Percentiles rank a stretch among this genome's conserved stretches.
phyloP scores from a whole-genome alignment of 2,113 vertebrate genomes.

The Herpailurus yagouaroundi region DNA sequence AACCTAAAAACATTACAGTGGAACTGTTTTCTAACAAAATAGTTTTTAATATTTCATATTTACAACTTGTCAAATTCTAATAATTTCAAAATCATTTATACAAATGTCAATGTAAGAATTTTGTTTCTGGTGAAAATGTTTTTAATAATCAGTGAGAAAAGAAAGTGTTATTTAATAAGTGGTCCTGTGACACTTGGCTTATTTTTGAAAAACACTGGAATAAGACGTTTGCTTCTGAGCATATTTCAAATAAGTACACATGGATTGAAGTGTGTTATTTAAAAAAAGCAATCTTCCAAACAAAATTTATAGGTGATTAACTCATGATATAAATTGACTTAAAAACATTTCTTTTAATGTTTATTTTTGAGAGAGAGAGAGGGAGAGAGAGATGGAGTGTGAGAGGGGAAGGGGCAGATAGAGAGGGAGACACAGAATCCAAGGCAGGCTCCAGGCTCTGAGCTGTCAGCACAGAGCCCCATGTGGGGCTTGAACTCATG shows the following conservation, averaged over 20 bases:
- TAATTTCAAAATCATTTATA: constrained; percentile 23
- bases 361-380: no score
- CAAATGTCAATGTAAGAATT: background rate
- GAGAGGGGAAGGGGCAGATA: no score
- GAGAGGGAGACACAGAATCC: no score
- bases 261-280: background rate
- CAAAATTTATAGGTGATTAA: background rate
- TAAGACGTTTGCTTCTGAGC: background rate
- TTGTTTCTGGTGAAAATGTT: background rate
- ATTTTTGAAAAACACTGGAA: background rate
- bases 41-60: constrained; percentile 14
- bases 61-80: background rate
- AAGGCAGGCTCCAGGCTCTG: no score
- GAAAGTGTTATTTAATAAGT: constrained; percentile 38
- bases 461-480: no score
- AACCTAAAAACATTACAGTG: constrained; percentile 55
- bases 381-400: no score
- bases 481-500: no score
- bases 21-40: constrained; percentile 28
- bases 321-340: background rate
- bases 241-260: background rate
- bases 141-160: background rate
- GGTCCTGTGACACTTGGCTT: background rate
- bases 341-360: no score
- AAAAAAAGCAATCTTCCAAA: background rate